These are phyloP conservation scores for Cepaea nemoralis DNA, from an alignment of 1,140 invertebrate species.

Conservation along the genomic window DNA sequence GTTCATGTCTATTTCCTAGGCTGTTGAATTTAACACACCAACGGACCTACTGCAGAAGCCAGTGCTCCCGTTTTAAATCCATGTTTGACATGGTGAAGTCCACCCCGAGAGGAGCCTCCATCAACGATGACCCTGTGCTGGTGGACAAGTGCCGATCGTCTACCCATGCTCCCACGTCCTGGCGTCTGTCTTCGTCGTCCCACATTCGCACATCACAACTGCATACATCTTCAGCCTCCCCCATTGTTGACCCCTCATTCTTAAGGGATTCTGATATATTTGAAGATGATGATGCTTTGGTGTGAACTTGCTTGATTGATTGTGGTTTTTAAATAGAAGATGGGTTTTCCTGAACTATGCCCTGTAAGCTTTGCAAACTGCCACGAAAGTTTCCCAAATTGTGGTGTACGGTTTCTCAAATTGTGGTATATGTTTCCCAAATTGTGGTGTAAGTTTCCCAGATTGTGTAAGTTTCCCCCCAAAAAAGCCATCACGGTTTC, in stretches of 20 bases:
- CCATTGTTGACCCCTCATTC: neutral
- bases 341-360: too few species aligned
- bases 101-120: constrained; percentile 38
- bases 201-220: neutral
- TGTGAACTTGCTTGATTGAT: too few species aligned
- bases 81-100: constrained; percentile 76
- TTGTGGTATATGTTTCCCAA: too few species aligned
- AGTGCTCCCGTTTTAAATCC: constrained; percentile 77
- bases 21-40: constrained; percentile 82
- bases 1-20: constrained; percentile 63
- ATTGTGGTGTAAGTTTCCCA: too few species aligned
- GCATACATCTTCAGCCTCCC: constrained; percentile 1
- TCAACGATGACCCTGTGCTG: constrained; percentile 38
- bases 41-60: constrained; percentile 77
- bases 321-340: too few species aligned
- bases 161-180: neutral
- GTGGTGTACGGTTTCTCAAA: too few species aligned
- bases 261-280: constrained; percentile 2
- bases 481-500: too few species aligned
- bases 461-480: too few species aligned
- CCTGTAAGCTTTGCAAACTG: too few species aligned
- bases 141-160: neutral
- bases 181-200: constrained; percentile 14
- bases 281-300: constrained; percentile 36
- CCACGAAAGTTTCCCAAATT: too few species aligned